Evolutionary conservation across 37 sponge, comb jelly and placozoan species (phyloP).

Genomic region (Cliona cf. orientalis): DNA sequence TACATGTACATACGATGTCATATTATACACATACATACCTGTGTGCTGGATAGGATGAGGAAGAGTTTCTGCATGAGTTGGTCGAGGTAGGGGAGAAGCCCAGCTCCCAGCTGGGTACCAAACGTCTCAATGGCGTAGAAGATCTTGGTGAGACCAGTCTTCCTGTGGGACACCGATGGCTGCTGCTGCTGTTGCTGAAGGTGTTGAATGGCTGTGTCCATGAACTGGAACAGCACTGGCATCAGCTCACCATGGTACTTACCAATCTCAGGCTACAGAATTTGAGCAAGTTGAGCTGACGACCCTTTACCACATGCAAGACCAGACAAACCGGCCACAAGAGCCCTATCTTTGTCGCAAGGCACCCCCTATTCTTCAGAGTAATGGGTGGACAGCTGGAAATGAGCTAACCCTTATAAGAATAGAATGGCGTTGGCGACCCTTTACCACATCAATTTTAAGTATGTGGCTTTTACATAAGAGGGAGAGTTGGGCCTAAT

Average conservation of each 20-base stretch:
- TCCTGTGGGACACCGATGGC: constrained; percentile 4
- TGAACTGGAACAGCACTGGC: constrained; percentile 78
- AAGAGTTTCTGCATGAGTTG: constrained; percentile 77
- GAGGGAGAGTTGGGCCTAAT: too few species aligned
- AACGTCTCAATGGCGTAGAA: constrained; percentile 97
- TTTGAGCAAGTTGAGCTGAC: too few species aligned
- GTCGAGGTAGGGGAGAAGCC: constrained; percentile 67
- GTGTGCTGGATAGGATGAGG: constrained; percentile 17
- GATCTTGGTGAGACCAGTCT: constrained; percentile 71
- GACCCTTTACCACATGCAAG: too few species aligned
- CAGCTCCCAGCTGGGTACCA: constrained; percentile 87
- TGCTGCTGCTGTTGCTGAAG: constrained; percentile 4
- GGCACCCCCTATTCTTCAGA: too few species aligned
- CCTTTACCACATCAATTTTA: too few species aligned
- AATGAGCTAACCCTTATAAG: too few species aligned
- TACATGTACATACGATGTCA: background rate
- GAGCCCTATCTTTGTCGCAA: too few species aligned
- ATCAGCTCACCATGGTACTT: constrained; percentile 67
- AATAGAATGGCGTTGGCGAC: too few species aligned
- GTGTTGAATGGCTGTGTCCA: constrained; percentile 39
- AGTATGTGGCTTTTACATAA: too few species aligned
- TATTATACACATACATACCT: constrained; percentile 18
- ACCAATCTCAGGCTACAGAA: constrained; percentile 81
- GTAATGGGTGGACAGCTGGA: too few species aligned
- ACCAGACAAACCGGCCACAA: too few species aligned